Conservation (phyloP, 1,140 invertebrate genomes). For the Chrysopa pallens region DNA sequence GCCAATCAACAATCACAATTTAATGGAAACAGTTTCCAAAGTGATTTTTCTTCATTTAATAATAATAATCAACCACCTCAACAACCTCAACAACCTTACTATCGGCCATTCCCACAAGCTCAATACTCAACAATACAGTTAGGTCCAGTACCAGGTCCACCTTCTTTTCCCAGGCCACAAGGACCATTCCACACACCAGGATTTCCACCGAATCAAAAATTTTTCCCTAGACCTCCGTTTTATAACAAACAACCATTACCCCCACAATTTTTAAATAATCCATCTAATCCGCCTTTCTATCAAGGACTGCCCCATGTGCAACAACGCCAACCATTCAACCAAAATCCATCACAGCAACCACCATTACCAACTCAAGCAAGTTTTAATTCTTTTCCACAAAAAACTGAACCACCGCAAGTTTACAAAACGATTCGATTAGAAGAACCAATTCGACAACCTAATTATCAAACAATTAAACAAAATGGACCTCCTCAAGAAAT, state of each 20-base stretch:
- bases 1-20: neutral
- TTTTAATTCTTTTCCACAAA: no score
- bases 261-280: neutral
- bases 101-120: neutral
- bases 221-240: no score
- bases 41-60: neutral
- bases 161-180: slow-evolving; percentile 16
- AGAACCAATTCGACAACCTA: no score
- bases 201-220: no score
- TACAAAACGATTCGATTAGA: no score
- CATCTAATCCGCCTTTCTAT: neutral
- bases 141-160: neutral
- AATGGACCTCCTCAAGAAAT: no score
- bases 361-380: neutral
- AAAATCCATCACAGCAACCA: slow-evolving; percentile 1
- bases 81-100: slow-evolving; percentile 4
- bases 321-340: slow-evolving; percentile 6
- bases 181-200: slow-evolving; percentile 14
- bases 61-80: slow-evolving; percentile 8
- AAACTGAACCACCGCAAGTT: no score
- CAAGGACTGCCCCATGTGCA: slow-evolving; percentile 5
- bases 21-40: neutral
- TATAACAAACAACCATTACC: slow-evolving; percentile 1
- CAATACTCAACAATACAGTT: slow-evolving; percentile 1
- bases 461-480: no score